Evolutionary conservation across 2,113 vertebrate species (phyloP), one percentile per base, ranked within the genome.

Genomic region (Clarias batrachus): DNA sequence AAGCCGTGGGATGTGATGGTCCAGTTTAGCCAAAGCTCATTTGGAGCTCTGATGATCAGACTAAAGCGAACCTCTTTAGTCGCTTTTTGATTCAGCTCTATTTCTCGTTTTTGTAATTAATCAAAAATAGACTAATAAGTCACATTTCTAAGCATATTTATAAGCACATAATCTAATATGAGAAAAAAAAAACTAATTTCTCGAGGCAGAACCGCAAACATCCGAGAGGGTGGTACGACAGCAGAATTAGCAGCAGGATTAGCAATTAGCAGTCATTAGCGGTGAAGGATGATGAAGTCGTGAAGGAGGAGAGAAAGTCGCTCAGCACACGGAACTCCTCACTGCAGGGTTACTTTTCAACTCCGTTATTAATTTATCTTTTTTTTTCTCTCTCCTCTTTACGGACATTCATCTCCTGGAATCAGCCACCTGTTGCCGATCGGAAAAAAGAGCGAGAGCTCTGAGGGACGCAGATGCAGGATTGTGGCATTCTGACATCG

Each of bases 381-480:
- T 65, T 89, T 89, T 73, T 60, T 71, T 87, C 66, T 84, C 59
- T 27, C 41, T 60, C 59, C 79, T 21, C 48, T 86, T 83, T 68
- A 62, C 71, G 85, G 88, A 89, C 73, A 89, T 91, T 79, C 73
- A 89, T 93, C 88, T 91, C 63, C 87, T 81, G 60, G 83, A 89
- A 90, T 9, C 62, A 85, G 65, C 87, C 91, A 91, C 92, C 90
- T 93, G 93, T 90, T 93, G 89, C 85, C 87, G 27, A 74, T 91
- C 89, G 56, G 11, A 59, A 37, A 88, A 33, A 70, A 56, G 81
- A 85, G 74, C 83, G 80, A 86, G 63, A 88, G 62, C 66, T 65
- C 80, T 41, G 4, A 5, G 63, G 82, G 86, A 81, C 83, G 76
- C 33, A 59, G 56, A 71, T 78, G 27, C 54, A 81, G 88, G 86